Evolutionary conservation across 2,797 vertebrate genomes (phyloP).

Genomic region (Acrossocheilus fasciatus): DNA sequence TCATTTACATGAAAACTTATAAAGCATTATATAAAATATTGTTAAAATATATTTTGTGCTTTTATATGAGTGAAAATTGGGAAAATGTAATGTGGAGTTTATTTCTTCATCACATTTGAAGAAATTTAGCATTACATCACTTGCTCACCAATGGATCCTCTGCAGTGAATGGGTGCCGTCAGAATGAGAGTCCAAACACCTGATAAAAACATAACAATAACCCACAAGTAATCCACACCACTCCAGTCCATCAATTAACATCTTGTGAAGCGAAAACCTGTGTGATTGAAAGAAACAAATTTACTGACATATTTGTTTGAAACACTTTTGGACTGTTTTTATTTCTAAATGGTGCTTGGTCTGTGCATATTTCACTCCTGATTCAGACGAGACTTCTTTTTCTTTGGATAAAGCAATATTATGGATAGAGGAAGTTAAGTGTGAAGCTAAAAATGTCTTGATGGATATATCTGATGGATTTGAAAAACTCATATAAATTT

Average conservation of each 20-base stretch:
- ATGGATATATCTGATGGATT: not conserved
- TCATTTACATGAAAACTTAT: not conserved
- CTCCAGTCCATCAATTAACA: not conserved
- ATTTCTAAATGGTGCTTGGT: not conserved
- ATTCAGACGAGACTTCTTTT: not conserved
- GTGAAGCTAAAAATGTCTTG: not conserved
- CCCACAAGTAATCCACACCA: not conserved
- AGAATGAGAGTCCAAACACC: not conserved
- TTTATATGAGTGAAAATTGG: not conserved
- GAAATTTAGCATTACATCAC: not conserved
- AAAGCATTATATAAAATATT: not conserved
- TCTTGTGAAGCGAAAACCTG: not conserved
- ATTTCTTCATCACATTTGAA: not conserved
- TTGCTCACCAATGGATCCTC: not conserved
- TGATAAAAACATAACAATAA: not conserved
- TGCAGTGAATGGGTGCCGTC: not conserved
- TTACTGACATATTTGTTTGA: not conserved
- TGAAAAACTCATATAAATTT: not conserved
- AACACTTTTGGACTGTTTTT: not conserved
- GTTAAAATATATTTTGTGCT: not conserved
- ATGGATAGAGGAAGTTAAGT: not conserved
- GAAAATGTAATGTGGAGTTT: not conserved
- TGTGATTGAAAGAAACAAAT: not conserved
- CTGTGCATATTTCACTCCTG: not conserved
- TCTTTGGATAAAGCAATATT: not conserved